Conservation (phyloP, 2,797 vertebrate species). For the Danionella dracula region DNA sequence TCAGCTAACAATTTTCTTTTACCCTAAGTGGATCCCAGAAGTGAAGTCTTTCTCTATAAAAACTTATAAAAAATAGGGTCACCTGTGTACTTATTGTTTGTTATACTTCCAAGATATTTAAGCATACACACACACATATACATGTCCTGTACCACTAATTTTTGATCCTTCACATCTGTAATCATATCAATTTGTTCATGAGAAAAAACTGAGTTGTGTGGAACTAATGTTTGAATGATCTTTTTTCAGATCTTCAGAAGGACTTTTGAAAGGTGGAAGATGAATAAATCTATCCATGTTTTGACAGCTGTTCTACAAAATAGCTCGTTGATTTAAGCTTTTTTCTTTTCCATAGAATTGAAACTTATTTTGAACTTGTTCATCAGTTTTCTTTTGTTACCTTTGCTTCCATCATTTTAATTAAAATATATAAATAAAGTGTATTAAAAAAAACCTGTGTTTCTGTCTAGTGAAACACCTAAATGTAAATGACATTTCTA, state of each 20-base stretch:
- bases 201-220: no score
- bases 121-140: no score
- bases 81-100: no score
- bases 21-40: conserved; percentile 94
- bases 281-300: neutral
- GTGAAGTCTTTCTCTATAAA: conserved; percentile 85
- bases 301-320: neutral
- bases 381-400: neutral
- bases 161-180: no score
- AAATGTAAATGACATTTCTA: no score
- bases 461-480: neutral
- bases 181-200: no score
- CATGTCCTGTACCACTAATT: no score
- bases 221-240: no score
- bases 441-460: neutral
- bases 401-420: neutral
- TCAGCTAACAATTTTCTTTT: neutral
- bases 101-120: no score
- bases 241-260: conserved; percentile 67
- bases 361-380: neutral
- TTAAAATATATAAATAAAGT: neutral
- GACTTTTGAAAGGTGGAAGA: conserved; percentile 62
- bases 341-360: neutral
- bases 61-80: no score
- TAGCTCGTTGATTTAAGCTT: no score